These are phyloP conservation scores for Cheilosia vernalis DNA, from an alignment of 2,888 invertebrate species.

Conservation along the genomic window DNA sequence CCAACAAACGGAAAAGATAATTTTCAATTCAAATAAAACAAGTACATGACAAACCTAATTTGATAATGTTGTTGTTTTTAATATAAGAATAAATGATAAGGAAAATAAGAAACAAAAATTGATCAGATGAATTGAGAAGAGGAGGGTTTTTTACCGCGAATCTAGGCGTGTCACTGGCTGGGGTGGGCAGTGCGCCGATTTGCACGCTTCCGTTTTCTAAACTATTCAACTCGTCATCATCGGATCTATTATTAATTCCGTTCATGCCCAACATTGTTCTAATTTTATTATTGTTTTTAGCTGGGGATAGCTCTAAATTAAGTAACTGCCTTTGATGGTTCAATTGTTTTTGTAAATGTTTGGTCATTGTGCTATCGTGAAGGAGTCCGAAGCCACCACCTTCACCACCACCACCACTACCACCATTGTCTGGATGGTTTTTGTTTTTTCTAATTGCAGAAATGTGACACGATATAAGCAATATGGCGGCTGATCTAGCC, in stretches of 20 bases:
- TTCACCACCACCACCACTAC: constrained; percentile 77
- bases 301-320: constrained; percentile 83
- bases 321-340: constrained; percentile 83
- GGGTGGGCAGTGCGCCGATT: constrained; percentile 84
- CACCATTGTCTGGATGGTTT: constrained; percentile 84
- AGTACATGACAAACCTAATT: constrained; percentile 55
- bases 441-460: constrained; percentile 84
- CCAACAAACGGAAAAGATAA: constrained; percentile 46
- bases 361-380: constrained; percentile 83
- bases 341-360: constrained; percentile 83
- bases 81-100: constrained; percentile 40
- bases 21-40: constrained; percentile 49
- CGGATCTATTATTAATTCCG: constrained; percentile 81
- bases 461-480: constrained; percentile 96
- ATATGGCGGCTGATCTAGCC: constrained; percentile 96
- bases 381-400: constrained; percentile 79
- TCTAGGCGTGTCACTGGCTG: constrained; percentile 83
- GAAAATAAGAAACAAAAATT: constrained; percentile 40
- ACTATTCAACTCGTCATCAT: constrained; percentile 80
- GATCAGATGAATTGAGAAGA: constrained; percentile 72
- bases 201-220: constrained; percentile 82
- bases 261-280: constrained; percentile 83
- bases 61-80: constrained; percentile 53
- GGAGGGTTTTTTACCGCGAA: constrained; percentile 82
- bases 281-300: constrained; percentile 83